Evolutionary conservation across 2,888 invertebrate genomes (phyloP), one percentile per base, ranked within the genome.

Genomic region (Eubasilissa splendida): DNA sequence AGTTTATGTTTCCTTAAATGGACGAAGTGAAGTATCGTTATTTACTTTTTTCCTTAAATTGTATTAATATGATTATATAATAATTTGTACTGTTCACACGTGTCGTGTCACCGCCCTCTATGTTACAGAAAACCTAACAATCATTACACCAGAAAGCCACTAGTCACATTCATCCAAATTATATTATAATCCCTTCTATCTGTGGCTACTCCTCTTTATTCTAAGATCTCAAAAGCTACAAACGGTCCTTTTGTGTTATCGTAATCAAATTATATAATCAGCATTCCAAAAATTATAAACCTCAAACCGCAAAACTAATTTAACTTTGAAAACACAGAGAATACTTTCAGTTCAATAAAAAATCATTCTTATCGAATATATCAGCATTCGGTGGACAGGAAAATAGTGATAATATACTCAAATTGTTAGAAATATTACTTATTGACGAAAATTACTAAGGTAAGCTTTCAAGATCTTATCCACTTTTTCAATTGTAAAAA

Each of bases 41-140:
- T 58, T 77, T 78, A 79, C 77, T 59, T 73, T 79, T 22, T 75
- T 50, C 58, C 66, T 78, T 75, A 58, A 22, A 56, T 65, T 77
- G 71, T 77, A 80, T 52, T 74, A 77, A 74, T 81, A 78, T 78
- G 74, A 80, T 84, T 81, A 83, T 79, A 90, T 90, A 82, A 77
- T 83, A 84, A 84, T 84, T 91, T 91, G 90, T 91, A 90, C 90
- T 90, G 89, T 89, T 87, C 87, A 89, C 82, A 84, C 79, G 75
- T 77, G 81, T 71, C 70, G 80, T 81, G 63, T 82, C 66, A 56
- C 58, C 79, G 33, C 74, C 78, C 79, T 60, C 79, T 58, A 70
- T 70, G 52, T 58, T 58, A 58, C 71, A 56, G 52, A 53, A 42
- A 58, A 58, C 71, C 71, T 73, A 56, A 73, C 71, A 73, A 50